These are phyloP conservation scores for Bombus ignitus DNA, from an alignment of 1,140 invertebrate genomes.

Conservation along the genomic window DNA sequence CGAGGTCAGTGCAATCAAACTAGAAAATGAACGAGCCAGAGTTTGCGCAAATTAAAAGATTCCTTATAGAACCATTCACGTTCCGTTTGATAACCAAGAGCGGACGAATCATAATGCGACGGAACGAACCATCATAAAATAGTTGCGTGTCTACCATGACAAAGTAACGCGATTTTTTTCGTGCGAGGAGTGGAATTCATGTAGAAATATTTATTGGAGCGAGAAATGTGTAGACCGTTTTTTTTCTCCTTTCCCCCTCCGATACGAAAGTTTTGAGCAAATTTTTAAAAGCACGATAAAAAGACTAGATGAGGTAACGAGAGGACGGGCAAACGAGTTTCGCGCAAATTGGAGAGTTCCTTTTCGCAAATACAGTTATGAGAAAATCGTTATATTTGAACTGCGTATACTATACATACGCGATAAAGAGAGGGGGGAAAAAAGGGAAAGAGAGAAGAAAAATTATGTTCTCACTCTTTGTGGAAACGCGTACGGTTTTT, in stretches of 20 bases:
- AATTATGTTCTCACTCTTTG: conserved; percentile 28
- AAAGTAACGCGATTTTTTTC: conserved; percentile 16
- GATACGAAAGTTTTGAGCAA: conserved; percentile 31
- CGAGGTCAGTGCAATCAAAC: background rate
- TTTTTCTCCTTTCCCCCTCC: background rate
- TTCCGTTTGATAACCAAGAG: background rate
- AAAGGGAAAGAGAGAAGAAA: background rate
- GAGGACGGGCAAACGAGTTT: conserved; percentile 44
- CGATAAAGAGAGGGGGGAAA: background rate
- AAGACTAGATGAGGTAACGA: conserved; percentile 29
- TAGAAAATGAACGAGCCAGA: background rate
- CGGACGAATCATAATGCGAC: background rate
- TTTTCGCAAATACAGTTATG: conserved; percentile 34
- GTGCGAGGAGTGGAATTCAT: conserved; percentile 17
- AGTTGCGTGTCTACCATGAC: background rate
- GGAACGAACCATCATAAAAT: background rate
- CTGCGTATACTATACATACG: conserved; percentile 1
- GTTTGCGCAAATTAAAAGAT: conserved; percentile 12
- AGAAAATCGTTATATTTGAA: conserved; percentile 52
- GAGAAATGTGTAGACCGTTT: conserved; percentile 24
- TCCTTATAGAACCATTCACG: conserved; percentile 13
- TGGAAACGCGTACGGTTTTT: conserved; percentile 15
- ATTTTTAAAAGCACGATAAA: conserved; percentile 51
- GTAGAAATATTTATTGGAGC: conserved; percentile 56
- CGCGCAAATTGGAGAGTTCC: conserved; percentile 69